Evolutionary conservation across 2,888 invertebrate species (phyloP).

Genomic region (Lochmaea crataegi): DNA sequence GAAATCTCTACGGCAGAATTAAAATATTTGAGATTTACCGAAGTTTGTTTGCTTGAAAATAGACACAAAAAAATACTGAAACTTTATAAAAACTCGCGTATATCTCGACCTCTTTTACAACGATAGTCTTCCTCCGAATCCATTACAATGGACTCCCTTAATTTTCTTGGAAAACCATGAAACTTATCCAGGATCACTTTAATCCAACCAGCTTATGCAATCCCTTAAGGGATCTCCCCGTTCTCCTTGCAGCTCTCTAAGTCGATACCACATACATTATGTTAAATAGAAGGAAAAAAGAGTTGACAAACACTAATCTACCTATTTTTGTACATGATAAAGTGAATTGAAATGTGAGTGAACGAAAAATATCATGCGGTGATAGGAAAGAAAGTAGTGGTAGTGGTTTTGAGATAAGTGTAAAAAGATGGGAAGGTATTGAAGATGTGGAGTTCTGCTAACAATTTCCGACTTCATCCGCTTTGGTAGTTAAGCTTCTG

Average conservation of each 20-base stretch:
- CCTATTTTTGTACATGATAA: neutral
- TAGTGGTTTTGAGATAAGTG: too few relatives aligned
- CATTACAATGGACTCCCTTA: neutral
- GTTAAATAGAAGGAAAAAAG: too few relatives aligned
- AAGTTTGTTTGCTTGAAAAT: too few relatives aligned
- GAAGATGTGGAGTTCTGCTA: neutral
- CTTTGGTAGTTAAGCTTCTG: neutral
- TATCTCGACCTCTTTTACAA: neutral
- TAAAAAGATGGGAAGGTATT: too few relatives aligned
- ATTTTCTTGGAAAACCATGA: neutral
- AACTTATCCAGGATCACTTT: neutral
- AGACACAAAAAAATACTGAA: too few relatives aligned
- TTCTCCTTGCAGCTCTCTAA: neutral
- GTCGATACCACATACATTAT: neutral
- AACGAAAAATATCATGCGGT: too few relatives aligned
- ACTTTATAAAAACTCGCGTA: too few relatives aligned
- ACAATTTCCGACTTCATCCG: too few relatives aligned
- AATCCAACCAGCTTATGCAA: constrained; percentile 6
- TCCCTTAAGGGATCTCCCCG: neutral
- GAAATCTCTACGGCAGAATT: too few relatives aligned
- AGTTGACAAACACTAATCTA: neutral
- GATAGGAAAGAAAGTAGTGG: neutral
- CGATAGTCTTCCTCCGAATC: neutral
- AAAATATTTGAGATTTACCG: too few relatives aligned
- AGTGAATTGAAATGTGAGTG: neutral